These are phyloP conservation scores for Drosophila rellima DNA, from an alignment of 2,888 invertebrate genomes.

Conservation along the genomic window DNA sequence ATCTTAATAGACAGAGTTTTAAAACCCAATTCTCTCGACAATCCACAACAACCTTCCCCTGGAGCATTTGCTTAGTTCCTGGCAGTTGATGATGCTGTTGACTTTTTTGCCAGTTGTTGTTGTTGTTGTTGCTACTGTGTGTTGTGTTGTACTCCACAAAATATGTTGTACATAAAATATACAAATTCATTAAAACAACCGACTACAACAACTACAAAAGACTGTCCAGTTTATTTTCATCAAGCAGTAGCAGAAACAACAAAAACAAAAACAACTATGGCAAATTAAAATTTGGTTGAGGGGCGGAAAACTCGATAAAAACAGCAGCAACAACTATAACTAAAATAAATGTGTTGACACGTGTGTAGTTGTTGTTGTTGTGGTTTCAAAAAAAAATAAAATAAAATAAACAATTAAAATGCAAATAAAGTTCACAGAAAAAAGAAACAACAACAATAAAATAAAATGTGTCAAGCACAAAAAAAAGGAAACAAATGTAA, in stretches of 20 bases:
- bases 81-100: constrained; percentile 30
- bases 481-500: constrained; percentile 5
- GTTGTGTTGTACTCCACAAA: constrained; percentile 45
- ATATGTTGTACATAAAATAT: constrained; percentile 66
- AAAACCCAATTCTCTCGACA: constrained; percentile 9
- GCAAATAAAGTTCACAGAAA: constrained; percentile 22
- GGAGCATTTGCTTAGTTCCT: not conserved
- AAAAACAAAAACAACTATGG: constrained; percentile 17
- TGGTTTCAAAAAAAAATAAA: not conserved
- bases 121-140: constrained; percentile 21
- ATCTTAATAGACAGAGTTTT: constrained; percentile 9
- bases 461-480: constrained; percentile 13
- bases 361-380: constrained; percentile 30
- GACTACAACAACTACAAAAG: constrained; percentile 41
- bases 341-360: constrained; percentile 28
- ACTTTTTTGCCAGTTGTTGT: constrained; percentile 8
- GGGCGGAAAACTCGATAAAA: not conserved
- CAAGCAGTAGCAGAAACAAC: constrained; percentile 29
- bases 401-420: constrained; percentile 23
- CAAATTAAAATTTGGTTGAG: too few relatives aligned
- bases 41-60: not conserved
- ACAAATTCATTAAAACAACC: constrained; percentile 70
- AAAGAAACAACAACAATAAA: constrained; percentile 10
- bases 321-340: constrained; percentile 24
- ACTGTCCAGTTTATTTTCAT: constrained; percentile 53